A percentile compares a stretch with the other conserved stretches of the same genome.
Conservation (phyloP, 1,140 invertebrate species). For the Sycophila sp. region DNA sequence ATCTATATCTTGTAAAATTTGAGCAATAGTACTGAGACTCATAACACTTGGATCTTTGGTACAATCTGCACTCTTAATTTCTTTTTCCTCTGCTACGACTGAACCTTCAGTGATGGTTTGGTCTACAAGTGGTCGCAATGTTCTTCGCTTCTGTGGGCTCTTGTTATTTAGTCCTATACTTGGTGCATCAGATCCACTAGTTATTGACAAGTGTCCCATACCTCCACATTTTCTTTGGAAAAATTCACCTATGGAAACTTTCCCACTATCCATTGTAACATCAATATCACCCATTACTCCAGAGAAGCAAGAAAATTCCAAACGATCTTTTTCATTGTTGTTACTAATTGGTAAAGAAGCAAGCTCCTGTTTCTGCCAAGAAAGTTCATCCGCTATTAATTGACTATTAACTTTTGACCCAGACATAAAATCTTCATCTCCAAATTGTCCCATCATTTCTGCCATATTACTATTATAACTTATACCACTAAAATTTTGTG, state of each 20-base stretch:
- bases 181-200: conserved; percentile 40
- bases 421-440: conserved; percentile 54
- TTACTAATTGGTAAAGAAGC: conserved; percentile 33
- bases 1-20: conserved; percentile 51
- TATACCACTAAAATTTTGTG: conserved; percentile 36
- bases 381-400: conserved; percentile 52
- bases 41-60: conserved; percentile 49
- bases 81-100: conserved; percentile 17
- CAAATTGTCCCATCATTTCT: conserved; percentile 52
- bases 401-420: conserved; percentile 49
- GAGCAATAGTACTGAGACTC: conserved; percentile 59
- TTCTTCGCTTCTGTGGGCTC: conserved; percentile 48
- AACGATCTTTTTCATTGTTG: conserved; percentile 44
- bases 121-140: conserved; percentile 48
- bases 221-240: conserved; percentile 55
- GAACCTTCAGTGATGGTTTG: conserved; percentile 50
- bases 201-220: conserved; percentile 45
- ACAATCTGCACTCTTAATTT: conserved; percentile 34
- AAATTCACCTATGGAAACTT: conserved; percentile 54
- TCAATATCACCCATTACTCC: conserved; percentile 57
- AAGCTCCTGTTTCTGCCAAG: conserved; percentile 47
- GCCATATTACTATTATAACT: conserved; percentile 47
- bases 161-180: conserved; percentile 49
- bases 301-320: conserved; percentile 56
- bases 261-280: conserved; percentile 51